Conservation (phyloP, 1,140 invertebrate genomes). For the Drosophila seguyi region DNA sequence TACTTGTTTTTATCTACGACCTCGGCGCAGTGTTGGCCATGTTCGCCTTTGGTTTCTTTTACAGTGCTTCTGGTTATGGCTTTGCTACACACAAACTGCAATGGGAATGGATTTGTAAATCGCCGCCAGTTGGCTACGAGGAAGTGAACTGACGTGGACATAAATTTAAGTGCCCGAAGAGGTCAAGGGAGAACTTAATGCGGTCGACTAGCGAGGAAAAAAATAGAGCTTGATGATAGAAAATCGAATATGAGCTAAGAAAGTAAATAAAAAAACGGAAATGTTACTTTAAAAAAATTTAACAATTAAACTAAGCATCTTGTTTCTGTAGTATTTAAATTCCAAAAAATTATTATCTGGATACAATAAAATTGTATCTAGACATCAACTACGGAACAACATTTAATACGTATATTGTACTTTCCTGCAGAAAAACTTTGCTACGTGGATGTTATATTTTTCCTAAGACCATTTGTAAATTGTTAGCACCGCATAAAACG, state of each 20-base stretch:
- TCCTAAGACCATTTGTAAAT: background rate
- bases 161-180: conserved; percentile 48
- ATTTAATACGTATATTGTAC: background rate
- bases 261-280: background rate
- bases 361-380: background rate
- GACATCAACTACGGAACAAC: background rate
- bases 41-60: conserved; percentile 32
- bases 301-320: background rate
- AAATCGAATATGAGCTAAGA: background rate
- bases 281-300: background rate
- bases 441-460: background rate
- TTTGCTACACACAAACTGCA: conserved; percentile 46
- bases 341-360: background rate
- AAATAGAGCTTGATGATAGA: conserved; percentile 25
- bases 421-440: background rate
- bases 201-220: background rate
- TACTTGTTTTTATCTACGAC: conserved; percentile 23
- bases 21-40: conserved; percentile 24
- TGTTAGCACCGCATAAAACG: conserved; percentile 2
- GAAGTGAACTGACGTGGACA: conserved; percentile 45
- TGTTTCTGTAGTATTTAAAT: background rate
- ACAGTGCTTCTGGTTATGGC: conserved; percentile 47
- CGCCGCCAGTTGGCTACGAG: conserved; percentile 23
- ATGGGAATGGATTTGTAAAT: conserved; percentile 19
- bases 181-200: conserved; percentile 3